Conservation (phyloP, 2,888 invertebrate species). For the Tetrapedia diversipes region DNA sequence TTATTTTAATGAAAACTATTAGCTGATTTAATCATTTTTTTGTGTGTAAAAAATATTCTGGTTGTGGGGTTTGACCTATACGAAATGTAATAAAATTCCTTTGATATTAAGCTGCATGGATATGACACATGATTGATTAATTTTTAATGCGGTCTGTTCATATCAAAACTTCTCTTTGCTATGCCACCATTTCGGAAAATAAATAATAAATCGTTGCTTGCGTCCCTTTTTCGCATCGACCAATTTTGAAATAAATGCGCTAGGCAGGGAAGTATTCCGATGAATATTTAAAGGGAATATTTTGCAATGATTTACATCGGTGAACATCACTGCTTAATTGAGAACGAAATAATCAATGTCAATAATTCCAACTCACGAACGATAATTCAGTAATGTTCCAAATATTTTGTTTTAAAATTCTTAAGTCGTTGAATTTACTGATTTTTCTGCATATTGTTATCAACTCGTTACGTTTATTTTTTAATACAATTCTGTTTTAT, state of each 20-base stretch:
- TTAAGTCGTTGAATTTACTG: background rate
- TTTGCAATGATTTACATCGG: conserved; percentile 10
- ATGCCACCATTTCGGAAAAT: background rate
- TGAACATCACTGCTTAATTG: conserved; percentile 16
- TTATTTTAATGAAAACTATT: conserved; percentile 14
- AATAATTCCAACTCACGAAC: background rate
- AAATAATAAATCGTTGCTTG: conserved; percentile 15
- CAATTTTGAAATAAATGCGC: conserved; percentile 14
- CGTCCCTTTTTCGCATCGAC: background rate
- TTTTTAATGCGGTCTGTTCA: conserved; percentile 51
- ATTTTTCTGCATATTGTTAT: background rate
- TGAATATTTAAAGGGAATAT: conserved; percentile 36
- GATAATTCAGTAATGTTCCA: background rate
- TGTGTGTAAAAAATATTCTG: conserved; percentile 21
- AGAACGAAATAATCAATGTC: conserved; percentile 7
- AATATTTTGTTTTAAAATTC: conserved; percentile 15
- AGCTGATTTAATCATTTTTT: conserved; percentile 45
- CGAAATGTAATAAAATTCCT: conserved; percentile 19
- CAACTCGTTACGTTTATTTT: too few species aligned
- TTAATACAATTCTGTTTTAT: too few species aligned
- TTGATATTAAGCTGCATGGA: conserved; percentile 33
- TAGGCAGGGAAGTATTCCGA: background rate
- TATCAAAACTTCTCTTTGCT: background rate
- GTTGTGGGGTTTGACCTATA: conserved; percentile 25
- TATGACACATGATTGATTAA: conserved; percentile 44